A percentile compares a stretch with the other conserved stretches of the same genome.
These are phyloP conservation scores for Pristionchus entomophagus DNA, from an alignment of 2,888 invertebrate species.

Conservation along the genomic window DNA sequence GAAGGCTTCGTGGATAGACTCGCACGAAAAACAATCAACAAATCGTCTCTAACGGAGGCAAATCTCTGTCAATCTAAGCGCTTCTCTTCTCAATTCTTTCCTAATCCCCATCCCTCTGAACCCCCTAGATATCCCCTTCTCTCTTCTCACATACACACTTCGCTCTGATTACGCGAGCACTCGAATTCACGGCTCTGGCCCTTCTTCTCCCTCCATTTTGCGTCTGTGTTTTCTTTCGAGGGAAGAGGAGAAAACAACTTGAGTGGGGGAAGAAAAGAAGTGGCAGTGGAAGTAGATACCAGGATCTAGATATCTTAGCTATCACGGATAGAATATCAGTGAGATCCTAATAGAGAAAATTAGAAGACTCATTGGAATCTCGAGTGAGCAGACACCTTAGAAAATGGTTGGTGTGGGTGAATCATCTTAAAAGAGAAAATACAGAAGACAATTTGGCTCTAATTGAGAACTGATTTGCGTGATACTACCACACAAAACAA, in stretches of 20 bases:
- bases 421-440: too few species aligned
- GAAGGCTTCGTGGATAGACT: not conserved
- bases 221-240: not conserved
- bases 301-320: not conserved
- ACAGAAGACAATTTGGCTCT: too few species aligned
- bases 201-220: not conserved
- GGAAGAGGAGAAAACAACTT: not conserved
- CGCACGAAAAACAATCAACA: slow-evolving; percentile 33
- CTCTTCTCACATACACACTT: not conserved
- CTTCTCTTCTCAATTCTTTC: not conserved
- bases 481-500: too few species aligned
- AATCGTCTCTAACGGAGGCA: not conserved
- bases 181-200: slow-evolving; percentile 11
- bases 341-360: too few species aligned
- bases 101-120: not conserved
- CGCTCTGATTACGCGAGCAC: slow-evolving; percentile 15
- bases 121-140: not conserved
- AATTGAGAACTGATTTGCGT: too few species aligned
- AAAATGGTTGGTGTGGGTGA: too few species aligned
- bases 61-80: not conserved
- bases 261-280: not conserved
- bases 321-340: too few species aligned
- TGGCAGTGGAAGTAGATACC: not conserved
- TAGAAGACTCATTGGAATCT: too few species aligned
- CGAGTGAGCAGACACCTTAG: too few species aligned